These are phyloP conservation scores for Idaea dimidiata DNA, from an alignment of 2,888 invertebrate genomes.

Conservation along the genomic window DNA sequence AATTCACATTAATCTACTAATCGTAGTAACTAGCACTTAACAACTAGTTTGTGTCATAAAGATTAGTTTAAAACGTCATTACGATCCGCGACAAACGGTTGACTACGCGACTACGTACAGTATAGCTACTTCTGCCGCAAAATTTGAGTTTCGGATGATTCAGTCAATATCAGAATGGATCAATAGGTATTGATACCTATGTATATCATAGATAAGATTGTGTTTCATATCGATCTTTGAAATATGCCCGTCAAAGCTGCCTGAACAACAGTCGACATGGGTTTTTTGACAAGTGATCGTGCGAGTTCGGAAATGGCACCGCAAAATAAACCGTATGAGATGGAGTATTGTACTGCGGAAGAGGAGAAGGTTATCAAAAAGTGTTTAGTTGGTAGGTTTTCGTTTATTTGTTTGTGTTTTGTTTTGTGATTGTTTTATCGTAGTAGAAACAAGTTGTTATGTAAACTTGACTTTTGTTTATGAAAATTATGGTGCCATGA, in stretches of 20 bases:
- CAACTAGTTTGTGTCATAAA: not conserved
- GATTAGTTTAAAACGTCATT: not conserved
- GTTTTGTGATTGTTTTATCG: not conserved
- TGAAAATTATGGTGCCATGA: too few species aligned
- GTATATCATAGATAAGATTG: not conserved
- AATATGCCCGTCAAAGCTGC: not conserved
- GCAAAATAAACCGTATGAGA: slow-evolving; percentile 55
- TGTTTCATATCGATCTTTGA: not conserved
- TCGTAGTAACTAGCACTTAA: not conserved
- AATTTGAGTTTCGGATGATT: not conserved
- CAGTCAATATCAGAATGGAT: not conserved
- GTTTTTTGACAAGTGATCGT: not conserved
- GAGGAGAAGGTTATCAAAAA: slow-evolving; percentile 66
- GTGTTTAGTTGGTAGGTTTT: slow-evolving; percentile 58
- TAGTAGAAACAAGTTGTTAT: not conserved
- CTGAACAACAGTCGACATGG: not conserved
- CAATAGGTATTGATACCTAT: not conserved
- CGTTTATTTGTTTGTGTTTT: slow-evolving; percentile 14
- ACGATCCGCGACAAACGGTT: not conserved
- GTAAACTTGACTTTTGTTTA: too few species aligned
- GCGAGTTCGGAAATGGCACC: slow-evolving; percentile 50
- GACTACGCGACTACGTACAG: not conserved
- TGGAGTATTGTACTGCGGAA: slow-evolving; percentile 54
- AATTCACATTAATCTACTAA: not conserved
- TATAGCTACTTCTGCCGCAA: not conserved